phyloP scores from a whole-genome alignment of 2,797 vertebrate species.

The Hipposideros larvatus region DNA sequence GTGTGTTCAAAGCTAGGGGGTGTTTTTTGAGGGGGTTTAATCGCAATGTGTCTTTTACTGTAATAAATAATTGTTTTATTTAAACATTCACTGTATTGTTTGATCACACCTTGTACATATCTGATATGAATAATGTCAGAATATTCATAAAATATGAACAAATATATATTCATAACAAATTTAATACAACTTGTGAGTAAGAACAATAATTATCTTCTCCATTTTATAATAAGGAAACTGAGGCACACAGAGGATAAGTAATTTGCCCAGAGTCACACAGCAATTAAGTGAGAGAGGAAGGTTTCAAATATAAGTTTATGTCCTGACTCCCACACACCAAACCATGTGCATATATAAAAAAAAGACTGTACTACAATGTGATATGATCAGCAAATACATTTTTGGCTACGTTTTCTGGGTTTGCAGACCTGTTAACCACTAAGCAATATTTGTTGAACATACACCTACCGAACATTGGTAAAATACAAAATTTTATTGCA shows the following conservation, averaged over 20 bases:
- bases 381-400: background rate
- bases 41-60: no score
- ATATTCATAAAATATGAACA: background rate
- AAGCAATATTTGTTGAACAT: conserved; percentile 33
- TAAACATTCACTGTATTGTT: no score
- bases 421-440: conserved; percentile 6
- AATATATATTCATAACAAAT: background rate
- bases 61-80: no score
- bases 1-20: no score
- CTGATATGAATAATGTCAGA: background rate
- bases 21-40: no score
- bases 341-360: background rate
- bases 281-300: background rate
- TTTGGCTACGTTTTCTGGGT: conserved; percentile 8
- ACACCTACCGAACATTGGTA: background rate
- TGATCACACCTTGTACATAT: background rate
- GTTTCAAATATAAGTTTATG: background rate
- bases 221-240: conserved; percentile 21
- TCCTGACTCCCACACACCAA: background rate
- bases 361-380: background rate
- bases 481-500: conserved; percentile 52
- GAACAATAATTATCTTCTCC: background rate
- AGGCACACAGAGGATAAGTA: background rate
- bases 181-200: background rate
- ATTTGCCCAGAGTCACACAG: background rate